These are phyloP conservation scores for Drosophila recens DNA, from an alignment of 2,888 invertebrate genomes.

Conservation along the genomic window DNA sequence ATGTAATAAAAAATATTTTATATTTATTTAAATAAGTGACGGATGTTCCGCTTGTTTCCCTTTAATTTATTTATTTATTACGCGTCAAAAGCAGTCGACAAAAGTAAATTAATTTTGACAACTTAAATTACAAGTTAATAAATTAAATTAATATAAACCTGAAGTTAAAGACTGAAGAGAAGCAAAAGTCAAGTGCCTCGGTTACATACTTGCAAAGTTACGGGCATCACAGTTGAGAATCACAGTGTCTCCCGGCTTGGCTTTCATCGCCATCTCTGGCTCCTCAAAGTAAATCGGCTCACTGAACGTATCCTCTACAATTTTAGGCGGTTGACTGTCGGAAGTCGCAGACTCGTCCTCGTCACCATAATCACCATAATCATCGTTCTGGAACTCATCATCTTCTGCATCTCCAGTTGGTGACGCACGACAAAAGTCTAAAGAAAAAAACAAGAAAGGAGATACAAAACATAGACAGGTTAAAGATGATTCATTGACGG, in stretches of 20 bases:
- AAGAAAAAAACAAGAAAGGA: neutral
- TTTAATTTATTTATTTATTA: no score
- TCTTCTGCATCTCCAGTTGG: slow-evolving; percentile 25
- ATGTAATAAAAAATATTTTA: no score
- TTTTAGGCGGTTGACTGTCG: slow-evolving; percentile 21
- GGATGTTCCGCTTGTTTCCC: no score
- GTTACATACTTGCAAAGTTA: slow-evolving; percentile 77
- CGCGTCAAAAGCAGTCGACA: no score
- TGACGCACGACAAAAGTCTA: slow-evolving; percentile 50
- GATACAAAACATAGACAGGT: neutral
- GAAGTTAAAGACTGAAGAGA: no score
- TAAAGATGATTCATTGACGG: slow-evolving; percentile 20
- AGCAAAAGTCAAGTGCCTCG: no score
- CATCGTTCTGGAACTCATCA: slow-evolving; percentile 59
- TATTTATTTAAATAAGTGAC: no score
- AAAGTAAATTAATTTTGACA: no score
- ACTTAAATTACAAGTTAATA: no score
- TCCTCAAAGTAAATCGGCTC: slow-evolving; percentile 76
- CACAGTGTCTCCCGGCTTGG: slow-evolving; percentile 74
- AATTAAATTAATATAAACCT: no score
- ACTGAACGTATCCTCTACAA: slow-evolving; percentile 3
- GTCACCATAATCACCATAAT: slow-evolving; percentile 72
- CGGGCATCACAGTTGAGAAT: slow-evolving; percentile 80
- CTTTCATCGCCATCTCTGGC: slow-evolving; percentile 59
- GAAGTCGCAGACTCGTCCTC: slow-evolving; percentile 26